A percentile compares a stretch with the other conserved stretches of the same genome.
These are phyloP conservation scores for Magallana ariakensis DNA, from an alignment of 1,140 invertebrate species.

Conservation along the genomic window DNA sequence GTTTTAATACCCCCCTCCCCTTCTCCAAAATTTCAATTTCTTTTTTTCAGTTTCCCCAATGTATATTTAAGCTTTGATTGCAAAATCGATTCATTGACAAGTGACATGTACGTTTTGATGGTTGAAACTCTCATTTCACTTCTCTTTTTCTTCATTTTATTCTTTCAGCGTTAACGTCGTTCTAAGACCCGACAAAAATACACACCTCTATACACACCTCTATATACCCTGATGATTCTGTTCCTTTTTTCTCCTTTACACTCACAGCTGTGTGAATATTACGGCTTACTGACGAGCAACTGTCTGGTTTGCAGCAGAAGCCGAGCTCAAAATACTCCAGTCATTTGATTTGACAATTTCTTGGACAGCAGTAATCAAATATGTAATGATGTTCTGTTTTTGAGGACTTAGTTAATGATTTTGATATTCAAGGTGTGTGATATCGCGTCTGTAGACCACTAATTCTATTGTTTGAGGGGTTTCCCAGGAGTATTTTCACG, in stretches of 20 bases:
- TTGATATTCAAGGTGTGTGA: neutral
- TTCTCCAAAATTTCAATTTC: no score
- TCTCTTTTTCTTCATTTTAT: no score
- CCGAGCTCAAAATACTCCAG: neutral
- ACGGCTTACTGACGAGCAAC: neutral
- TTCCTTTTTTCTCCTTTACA: neutral
- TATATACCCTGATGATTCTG: neutral
- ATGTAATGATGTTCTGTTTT: neutral
- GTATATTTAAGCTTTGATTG: no score
- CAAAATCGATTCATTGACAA: no score
- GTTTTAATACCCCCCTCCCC: no score
- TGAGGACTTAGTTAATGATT: constrained; percentile 20
- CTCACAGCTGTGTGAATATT: neutral
- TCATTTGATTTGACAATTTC: neutral
- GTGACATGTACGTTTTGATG: no score
- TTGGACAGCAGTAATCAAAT: neutral
- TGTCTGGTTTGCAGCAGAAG: neutral
- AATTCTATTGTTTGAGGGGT: neutral
- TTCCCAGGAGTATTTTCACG: constrained; percentile 10
- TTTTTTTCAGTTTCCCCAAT: no score
- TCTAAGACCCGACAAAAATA: no score
- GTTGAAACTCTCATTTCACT: no score
- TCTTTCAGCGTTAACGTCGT: no score
- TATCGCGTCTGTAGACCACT: constrained; percentile 5
- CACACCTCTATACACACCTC: no score